Conservation (phyloP, 2,797 vertebrate genomes). For the Percopsis omiscomaycus region DNA sequence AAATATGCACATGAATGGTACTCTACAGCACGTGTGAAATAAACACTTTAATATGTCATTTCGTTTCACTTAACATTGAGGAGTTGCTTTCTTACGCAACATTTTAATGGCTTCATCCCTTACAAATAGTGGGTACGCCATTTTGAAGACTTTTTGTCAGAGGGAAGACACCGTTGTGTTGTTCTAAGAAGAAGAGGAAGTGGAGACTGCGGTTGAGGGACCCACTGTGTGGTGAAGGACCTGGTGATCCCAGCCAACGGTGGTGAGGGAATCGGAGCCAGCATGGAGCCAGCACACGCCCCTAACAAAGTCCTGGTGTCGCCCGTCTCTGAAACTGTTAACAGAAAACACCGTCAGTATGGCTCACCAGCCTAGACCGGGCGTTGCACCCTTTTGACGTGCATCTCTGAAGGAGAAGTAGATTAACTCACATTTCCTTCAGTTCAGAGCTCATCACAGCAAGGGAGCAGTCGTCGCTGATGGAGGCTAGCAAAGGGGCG, state of each 20-base stretch:
- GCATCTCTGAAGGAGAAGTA: not conserved
- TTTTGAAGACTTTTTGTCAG: not conserved
- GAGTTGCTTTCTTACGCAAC: not conserved
- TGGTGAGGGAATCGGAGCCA: conserved; percentile 83
- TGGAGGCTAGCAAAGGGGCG: conserved; percentile 83
- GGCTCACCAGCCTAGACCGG: not conserved
- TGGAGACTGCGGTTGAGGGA: conserved; percentile 24
- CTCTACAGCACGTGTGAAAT: not conserved
- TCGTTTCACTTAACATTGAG: too few species aligned
- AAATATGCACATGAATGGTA: not conserved
- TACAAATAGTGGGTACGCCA: conserved; percentile 9
- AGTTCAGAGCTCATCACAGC: conserved; percentile 85
- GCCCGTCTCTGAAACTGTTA: conserved; percentile 82
- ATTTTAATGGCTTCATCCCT: conserved; percentile 1
- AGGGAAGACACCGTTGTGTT: not conserved
- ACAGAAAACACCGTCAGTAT: conserved; percentile 1
- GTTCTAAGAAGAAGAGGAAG: conserved; percentile 52
- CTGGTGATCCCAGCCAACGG: conserved; percentile 94
- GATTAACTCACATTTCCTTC: conserved; percentile 85
- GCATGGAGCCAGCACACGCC: conserved; percentile 87
- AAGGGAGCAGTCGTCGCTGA: conserved; percentile 92
- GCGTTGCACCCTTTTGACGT: not conserved
- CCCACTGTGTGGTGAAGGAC: conserved; percentile 87
- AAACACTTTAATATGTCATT: too few species aligned
- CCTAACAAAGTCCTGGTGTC: conserved; percentile 90